A percentile compares a stretch with the other conserved stretches of the same genome.
Evolutionary conservation across 2,113 vertebrate species (phyloP).

Genomic region (Ahaetulla prasina): DNA sequence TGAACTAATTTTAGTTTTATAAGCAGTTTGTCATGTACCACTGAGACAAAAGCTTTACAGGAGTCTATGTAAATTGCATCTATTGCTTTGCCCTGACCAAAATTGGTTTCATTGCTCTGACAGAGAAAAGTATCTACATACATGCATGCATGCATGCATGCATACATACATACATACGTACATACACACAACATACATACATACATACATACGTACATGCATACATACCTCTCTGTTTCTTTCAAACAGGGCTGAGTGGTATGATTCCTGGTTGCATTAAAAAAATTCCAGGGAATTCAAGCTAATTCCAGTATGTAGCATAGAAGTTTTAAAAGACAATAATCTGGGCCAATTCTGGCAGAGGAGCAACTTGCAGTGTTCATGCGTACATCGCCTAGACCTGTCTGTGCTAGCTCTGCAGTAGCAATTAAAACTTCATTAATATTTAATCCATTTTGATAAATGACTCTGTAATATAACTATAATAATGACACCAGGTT

Average conservation of each 20-base stretch:
- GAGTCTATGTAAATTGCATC: no score
- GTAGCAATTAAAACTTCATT: slow-evolving; percentile 29
- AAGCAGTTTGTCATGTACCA: no score
- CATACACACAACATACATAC: neutral
- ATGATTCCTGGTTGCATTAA: neutral
- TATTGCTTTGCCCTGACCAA: no score
- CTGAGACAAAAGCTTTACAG: no score
- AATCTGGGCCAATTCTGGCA: neutral
- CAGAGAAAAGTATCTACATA: neutral
- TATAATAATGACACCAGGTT: slow-evolving; percentile 37
- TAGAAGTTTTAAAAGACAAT: neutral
- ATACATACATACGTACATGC: neutral
- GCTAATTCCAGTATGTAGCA: neutral
- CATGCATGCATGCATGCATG: neutral
- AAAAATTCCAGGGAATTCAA: rapidly evolving
- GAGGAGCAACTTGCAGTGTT: neutral
- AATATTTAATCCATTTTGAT: slow-evolving; percentile 39
- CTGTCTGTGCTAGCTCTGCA: neutral
- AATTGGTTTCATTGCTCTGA: neutral
- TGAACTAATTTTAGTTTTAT: no score
- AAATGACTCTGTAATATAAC: slow-evolving; percentile 49
- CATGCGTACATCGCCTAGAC: neutral
- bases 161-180: neutral
- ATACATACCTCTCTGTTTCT: neutral
- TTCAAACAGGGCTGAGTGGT: neutral